phyloP scores from a whole-genome alignment of 2,888 invertebrate species.

The Leptopterna dolabrata region DNA sequence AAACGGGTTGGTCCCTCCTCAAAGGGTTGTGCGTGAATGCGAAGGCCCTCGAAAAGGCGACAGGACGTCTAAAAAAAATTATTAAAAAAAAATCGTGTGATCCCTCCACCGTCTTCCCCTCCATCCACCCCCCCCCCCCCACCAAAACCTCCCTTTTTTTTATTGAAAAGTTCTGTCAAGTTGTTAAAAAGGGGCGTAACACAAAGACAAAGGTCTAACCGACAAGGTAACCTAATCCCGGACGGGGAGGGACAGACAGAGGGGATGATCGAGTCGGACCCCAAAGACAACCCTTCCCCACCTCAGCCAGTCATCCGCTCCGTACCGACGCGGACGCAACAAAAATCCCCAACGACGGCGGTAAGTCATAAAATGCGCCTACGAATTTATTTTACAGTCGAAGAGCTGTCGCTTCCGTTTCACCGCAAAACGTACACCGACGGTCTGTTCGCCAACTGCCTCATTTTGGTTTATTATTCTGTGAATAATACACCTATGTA shows the following conservation, averaged over 20 bases:
- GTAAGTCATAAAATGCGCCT: not conserved
- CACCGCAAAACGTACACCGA: too few species aligned
- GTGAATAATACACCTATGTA: too few species aligned
- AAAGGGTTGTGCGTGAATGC: constrained; percentile 8
- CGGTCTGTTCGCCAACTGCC: too few species aligned
- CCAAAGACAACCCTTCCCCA: not conserved
- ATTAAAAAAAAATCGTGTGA: not conserved
- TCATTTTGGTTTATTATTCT: too few species aligned
- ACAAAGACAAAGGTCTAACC: constrained; percentile 40
- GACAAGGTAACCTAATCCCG: constrained; percentile 47
- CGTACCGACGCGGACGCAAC: not conserved
- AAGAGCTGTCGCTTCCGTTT: too few species aligned
- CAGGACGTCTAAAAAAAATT: not conserved
- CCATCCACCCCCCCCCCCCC: too few species aligned
- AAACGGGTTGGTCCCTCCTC: not conserved
- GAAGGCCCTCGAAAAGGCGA: not conserved
- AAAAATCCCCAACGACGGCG: not conserved
- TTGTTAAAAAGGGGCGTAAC: constrained; percentile 52
- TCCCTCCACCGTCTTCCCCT: constrained; percentile 4
- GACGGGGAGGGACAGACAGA: constrained; percentile 27
- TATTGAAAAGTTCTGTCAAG: constrained; percentile 28
- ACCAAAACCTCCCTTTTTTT: too few species aligned
- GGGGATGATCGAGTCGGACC: not conserved
- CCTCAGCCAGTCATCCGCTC: not conserved
- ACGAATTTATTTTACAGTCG: too few species aligned